Percentiles rank a stretch among this genome's conserved stretches.
phyloP scores from a whole-genome alignment of 1,140 invertebrate species.

The Sminthurinus signatus region DNA sequence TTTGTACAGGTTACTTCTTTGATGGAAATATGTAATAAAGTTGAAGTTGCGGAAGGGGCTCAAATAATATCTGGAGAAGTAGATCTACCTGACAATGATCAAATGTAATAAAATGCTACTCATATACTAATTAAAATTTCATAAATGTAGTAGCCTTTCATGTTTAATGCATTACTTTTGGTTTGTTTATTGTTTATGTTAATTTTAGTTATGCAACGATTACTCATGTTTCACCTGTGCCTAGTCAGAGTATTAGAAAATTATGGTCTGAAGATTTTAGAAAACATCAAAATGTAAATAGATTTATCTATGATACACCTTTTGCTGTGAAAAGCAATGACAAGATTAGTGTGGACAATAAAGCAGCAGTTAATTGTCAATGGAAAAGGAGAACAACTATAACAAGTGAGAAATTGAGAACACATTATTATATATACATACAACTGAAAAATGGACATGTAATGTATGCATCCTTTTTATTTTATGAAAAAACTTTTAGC shows the following conservation, averaged over 20 bases:
- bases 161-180: too few species aligned
- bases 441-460: too few species aligned
- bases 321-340: conserved; percentile 38
- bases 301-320: conserved; percentile 39
- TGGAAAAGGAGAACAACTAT: conserved; percentile 40
- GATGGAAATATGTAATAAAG: conserved; percentile 39
- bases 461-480: too few species aligned
- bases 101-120: too few species aligned
- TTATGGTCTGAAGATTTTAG: conserved; percentile 40
- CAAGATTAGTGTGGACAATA: conserved; percentile 39
- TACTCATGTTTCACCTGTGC: conserved; percentile 33
- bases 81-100: conserved; percentile 36
- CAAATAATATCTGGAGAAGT: conserved; percentile 34
- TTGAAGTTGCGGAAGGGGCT: conserved; percentile 35
- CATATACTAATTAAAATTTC: too few species aligned
- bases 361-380: conserved; percentile 39
- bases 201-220: conserved; percentile 42
- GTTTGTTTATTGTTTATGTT: too few species aligned
- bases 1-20: too few species aligned
- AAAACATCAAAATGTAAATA: conserved; percentile 38
- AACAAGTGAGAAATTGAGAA: conserved; percentile 33
- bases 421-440: too few species aligned
- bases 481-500: conserved; percentile 22
- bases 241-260: conserved; percentile 40
- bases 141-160: too few species aligned